Conservation (phyloP, 2,113 vertebrate species). For the Sakesphorus luctuosus region DNA sequence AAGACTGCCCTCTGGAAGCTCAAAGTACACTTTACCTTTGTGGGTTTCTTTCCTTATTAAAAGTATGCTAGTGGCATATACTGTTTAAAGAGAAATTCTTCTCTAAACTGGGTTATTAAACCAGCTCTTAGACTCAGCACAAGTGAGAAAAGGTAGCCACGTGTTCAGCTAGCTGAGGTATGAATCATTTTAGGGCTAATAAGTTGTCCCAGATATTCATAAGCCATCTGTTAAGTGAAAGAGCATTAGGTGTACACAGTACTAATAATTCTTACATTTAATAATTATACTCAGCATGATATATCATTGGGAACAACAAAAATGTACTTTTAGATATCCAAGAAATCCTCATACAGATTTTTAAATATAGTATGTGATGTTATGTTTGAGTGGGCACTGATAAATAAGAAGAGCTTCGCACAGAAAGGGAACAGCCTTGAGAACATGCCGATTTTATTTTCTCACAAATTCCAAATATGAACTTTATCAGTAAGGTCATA, state of each 20-base stretch:
- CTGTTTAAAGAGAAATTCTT: background rate
- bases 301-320: background rate
- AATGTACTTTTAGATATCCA: background rate
- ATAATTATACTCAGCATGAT: background rate
- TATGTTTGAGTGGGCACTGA: background rate
- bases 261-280: conserved; percentile 34
- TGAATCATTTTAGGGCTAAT: conserved; percentile 47
- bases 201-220: conserved; percentile 36
- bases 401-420: background rate
- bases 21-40: background rate
- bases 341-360: background rate
- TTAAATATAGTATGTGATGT: background rate
- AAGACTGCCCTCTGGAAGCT: background rate
- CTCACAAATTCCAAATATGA: background rate
- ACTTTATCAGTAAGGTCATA: background rate
- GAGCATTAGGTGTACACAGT: background rate
- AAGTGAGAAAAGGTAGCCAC: conserved; percentile 49
- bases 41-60: background rate
- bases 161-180: conserved; percentile 44
- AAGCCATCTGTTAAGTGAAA: conserved; percentile 58
- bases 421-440: background rate
- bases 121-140: background rate
- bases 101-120: conserved; percentile 40
- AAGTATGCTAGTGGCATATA: background rate
- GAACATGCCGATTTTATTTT: background rate